A percentile compares a stretch with the other conserved stretches of the same genome.
Conservation (phyloP, 53 echinoderm and acorn worm genomes). For the Actinopyga echinites region DNA sequence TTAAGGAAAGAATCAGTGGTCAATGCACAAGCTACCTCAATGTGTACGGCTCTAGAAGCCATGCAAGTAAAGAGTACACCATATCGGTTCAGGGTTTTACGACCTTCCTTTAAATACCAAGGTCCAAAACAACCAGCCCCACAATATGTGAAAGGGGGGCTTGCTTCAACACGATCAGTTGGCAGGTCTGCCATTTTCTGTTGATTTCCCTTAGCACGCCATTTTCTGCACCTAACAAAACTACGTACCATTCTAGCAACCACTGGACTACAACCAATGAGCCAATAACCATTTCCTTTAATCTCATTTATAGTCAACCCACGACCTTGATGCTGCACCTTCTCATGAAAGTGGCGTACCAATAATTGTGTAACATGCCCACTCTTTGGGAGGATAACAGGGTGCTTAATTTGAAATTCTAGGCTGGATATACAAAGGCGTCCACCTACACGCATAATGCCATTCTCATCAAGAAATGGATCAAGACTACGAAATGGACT, state of each 20-base stretch:
- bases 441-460: not conserved
- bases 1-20: too few relatives aligned
- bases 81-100: conserved; percentile 39
- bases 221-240: not conserved
- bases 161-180: conserved; percentile 30
- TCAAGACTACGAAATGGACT: not conserved
- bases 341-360: conserved; percentile 11
- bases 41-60: too few relatives aligned
- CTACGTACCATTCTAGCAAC: not conserved
- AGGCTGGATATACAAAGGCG: not conserved
- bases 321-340: conserved; percentile 12
- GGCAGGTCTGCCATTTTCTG: conserved; percentile 44
- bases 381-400: conserved; percentile 9
- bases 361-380: not conserved
- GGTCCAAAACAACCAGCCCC: conserved; percentile 51
- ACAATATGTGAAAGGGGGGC: conserved; percentile 49
- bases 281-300: not conserved
- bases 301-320: not conserved
- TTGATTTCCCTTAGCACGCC: not conserved
- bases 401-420: conserved; percentile 33
- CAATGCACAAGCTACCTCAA: too few relatives aligned
- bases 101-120: conserved; percentile 43
- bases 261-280: not conserved
- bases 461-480: too few relatives aligned
- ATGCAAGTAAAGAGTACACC: too few relatives aligned